A percentile compares a stretch with the other conserved stretches of the same genome.
Conservation (phyloP, 2,113 vertebrate genomes). For the Oryzias javanicus region DNA sequence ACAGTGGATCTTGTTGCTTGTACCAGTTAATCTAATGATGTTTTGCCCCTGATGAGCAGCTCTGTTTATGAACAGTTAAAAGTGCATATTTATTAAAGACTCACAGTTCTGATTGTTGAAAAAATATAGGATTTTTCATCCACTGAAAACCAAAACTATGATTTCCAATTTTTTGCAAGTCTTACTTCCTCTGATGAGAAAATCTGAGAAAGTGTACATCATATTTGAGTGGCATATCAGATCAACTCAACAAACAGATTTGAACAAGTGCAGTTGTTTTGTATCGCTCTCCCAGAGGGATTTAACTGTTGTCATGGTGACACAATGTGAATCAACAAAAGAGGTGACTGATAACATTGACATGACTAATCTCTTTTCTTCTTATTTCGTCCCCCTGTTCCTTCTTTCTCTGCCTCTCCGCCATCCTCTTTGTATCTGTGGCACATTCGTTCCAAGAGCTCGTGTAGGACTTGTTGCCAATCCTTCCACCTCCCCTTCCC, state of each 20-base stretch:
- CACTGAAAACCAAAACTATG: constrained; percentile 12
- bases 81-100: constrained; percentile 1
- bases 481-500: neutral
- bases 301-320: constrained; percentile 71
- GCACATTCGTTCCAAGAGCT: constrained; percentile 64
- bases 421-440: constrained; percentile 66
- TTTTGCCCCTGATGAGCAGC: constrained; percentile 29
- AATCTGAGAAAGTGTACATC: constrained; percentile 26
- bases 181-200: constrained; percentile 13
- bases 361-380: constrained; percentile 78
- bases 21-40: constrained; percentile 40
- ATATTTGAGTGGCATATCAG: constrained; percentile 44
- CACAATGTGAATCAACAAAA: constrained; percentile 77
- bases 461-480: constrained; percentile 46
- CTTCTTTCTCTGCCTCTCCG: constrained; percentile 39
- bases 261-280: constrained; percentile 55
- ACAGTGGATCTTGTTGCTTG: constrained; percentile 37
- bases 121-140: neutral
- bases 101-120: constrained; percentile 28
- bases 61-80: neutral
- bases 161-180: constrained; percentile 25
- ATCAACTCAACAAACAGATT: constrained; percentile 58
- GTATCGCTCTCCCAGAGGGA: constrained; percentile 53
- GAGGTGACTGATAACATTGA: constrained; percentile 82
- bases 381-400: constrained; percentile 63